These are phyloP conservation scores for Salarias fasciatus DNA, from an alignment of 2,797 vertebrate genomes.

Conservation along the genomic window DNA sequence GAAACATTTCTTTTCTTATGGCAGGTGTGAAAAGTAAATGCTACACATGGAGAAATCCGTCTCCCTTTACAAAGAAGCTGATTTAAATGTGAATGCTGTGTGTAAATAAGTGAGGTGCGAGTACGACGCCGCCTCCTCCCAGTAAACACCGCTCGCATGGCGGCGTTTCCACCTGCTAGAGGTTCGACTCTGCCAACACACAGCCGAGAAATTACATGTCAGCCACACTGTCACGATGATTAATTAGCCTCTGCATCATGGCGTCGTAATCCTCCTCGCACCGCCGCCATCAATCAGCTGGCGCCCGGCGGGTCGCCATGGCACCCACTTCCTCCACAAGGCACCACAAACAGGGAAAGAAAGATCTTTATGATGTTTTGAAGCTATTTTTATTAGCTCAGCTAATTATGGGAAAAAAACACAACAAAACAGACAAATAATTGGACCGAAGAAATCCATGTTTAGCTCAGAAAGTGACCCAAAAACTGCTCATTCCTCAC, in stretches of 20 bases:
- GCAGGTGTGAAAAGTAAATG: too few relatives aligned
- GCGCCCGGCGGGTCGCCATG: slow-evolving; percentile 40
- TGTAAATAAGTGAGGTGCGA: slow-evolving; percentile 32
- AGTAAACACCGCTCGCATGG: slow-evolving; percentile 50
- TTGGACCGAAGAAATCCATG: too few relatives aligned
- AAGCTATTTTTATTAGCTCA: too few relatives aligned
- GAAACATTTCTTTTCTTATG: too few relatives aligned
- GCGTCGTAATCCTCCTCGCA: slow-evolving; percentile 65
- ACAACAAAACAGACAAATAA: too few relatives aligned
- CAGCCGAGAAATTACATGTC: slow-evolving; percentile 72
- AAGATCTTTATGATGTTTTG: too few relatives aligned
- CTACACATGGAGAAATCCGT: too few relatives aligned
- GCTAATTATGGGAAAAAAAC: too few relatives aligned
- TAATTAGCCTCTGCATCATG: slow-evolving; percentile 72
- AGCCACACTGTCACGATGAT: slow-evolving; percentile 73
- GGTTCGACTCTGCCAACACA: slow-evolving; percentile 53
- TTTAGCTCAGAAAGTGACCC: too few relatives aligned
- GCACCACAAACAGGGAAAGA: slow-evolving; percentile 45
- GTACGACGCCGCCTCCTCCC: neutral
- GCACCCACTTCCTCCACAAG: slow-evolving; percentile 38
- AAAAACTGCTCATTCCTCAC: too few relatives aligned
- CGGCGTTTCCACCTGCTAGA: slow-evolving; percentile 52
- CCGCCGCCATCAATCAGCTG: slow-evolving; percentile 60
- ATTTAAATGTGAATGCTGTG: slow-evolving; percentile 34
- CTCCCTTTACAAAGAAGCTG: slow-evolving; percentile 12